These are phyloP conservation scores for Eurytoma californica DNA, from an alignment of 2,888 invertebrate species.

Conservation along the genomic window DNA sequence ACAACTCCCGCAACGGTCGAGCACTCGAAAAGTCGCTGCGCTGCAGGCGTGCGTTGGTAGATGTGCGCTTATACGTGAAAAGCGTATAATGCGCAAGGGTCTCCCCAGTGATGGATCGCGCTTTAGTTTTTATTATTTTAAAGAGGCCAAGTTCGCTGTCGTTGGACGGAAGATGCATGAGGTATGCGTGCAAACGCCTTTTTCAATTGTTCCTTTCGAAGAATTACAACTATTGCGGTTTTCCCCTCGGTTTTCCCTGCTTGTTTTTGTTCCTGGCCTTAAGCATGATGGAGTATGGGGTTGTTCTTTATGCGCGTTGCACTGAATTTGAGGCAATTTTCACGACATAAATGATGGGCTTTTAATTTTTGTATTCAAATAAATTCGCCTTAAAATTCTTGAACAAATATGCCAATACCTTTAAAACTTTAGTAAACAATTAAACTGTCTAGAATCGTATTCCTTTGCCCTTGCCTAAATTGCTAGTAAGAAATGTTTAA, in stretches of 20 bases:
- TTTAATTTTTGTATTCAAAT: too few species aligned
- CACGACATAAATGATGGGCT: too few species aligned
- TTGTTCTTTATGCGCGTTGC: too few species aligned
- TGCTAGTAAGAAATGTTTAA: neutral
- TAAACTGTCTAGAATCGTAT: too few species aligned
- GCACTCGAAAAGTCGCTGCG: conserved; percentile 1
- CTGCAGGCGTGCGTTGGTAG: neutral
- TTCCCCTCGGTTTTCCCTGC: too few species aligned
- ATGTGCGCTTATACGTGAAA: neutral
- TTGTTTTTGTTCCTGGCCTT: too few species aligned
- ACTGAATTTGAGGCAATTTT: too few species aligned
- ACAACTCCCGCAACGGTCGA: neutral
- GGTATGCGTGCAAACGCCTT: conserved; percentile 11
- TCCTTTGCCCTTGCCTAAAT: too few species aligned
- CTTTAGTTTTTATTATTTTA: conserved; percentile 38
- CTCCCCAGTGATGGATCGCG: conserved; percentile 42
- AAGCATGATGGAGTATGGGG: too few species aligned
- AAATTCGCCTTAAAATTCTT: too few species aligned
- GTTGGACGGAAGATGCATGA: conserved; percentile 6
- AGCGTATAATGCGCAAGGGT: neutral
- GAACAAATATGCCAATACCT: too few species aligned
- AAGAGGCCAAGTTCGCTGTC: conserved; percentile 5
- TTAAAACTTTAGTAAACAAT: too few species aligned
- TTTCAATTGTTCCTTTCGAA: conserved; percentile 11
- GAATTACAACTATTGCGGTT: neutral